Evolutionary conservation across 1,140 invertebrate species (phyloP).

Genomic region (Apis mellifera): DNA sequence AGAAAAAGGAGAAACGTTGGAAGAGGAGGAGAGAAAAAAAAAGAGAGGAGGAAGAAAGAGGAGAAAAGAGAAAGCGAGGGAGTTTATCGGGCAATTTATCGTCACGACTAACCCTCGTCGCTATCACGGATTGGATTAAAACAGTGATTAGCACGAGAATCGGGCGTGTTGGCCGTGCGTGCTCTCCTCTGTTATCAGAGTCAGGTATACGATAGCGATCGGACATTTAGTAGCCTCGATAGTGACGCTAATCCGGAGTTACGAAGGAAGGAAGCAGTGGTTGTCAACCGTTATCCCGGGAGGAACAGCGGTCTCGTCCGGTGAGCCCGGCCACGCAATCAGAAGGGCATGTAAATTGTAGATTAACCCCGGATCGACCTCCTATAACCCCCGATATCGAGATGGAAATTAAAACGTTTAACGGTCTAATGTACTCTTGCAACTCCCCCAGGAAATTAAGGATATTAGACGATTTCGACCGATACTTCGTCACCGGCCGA

Average conservation of each 20-base stretch:
- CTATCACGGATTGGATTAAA: slow-evolving; percentile 74
- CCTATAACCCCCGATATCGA: not conserved
- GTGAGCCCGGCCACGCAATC: slow-evolving; percentile 67
- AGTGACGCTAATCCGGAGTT: slow-evolving; percentile 72
- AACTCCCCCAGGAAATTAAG: slow-evolving; percentile 41
- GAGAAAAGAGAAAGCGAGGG: not conserved
- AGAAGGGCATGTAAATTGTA: slow-evolving; percentile 64
- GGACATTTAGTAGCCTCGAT: slow-evolving; percentile 74
- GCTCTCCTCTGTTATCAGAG: slow-evolving; percentile 70
- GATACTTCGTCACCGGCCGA: not conserved
- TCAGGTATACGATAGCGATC: slow-evolving; percentile 68
- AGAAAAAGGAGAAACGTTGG: not conserved
- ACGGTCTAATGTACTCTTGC: not conserved
- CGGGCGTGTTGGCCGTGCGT: slow-evolving; percentile 69
- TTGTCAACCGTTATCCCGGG: slow-evolving; percentile 66
- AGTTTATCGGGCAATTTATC: slow-evolving; percentile 68
- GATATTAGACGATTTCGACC: slow-evolving; percentile 22
- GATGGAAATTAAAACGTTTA: slow-evolving; percentile 49
- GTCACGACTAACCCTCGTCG: slow-evolving; percentile 65
- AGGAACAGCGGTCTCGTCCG: slow-evolving; percentile 56
- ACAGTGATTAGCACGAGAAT: slow-evolving; percentile 73
- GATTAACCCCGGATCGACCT: slow-evolving; percentile 40
- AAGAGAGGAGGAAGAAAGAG: too few species aligned
- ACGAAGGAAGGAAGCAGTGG: slow-evolving; percentile 68
- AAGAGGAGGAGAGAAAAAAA: too few species aligned